These are phyloP conservation scores for Heliothis virescens DNA, from an alignment of 1,140 invertebrate species.

Conservation along the genomic window DNA sequence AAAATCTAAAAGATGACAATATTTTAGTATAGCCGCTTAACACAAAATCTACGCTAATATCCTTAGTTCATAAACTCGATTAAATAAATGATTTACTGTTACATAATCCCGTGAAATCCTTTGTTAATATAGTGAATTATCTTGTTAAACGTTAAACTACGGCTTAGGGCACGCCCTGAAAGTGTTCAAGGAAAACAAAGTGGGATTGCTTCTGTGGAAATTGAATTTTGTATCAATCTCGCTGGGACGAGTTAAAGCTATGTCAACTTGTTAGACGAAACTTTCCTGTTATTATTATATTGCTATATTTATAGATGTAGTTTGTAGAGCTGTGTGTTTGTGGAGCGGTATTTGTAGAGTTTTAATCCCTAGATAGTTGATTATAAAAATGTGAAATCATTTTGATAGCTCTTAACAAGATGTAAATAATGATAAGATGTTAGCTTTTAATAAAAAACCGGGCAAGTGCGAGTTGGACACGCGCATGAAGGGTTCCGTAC, in stretches of 20 bases:
- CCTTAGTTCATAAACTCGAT: too few species aligned
- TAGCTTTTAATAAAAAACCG: too few species aligned
- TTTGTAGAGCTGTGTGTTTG: neutral
- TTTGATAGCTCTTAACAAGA: too few species aligned
- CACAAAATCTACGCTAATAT: too few species aligned
- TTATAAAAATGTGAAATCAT: too few species aligned
- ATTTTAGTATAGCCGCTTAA: too few species aligned
- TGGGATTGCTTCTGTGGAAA: slow-evolving; percentile 31
- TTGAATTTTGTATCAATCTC: slow-evolving; percentile 43
- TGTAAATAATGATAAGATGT: too few species aligned
- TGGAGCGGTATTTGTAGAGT: neutral
- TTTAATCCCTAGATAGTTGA: too few species aligned
- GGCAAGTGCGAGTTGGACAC: too few species aligned
- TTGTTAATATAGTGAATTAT: slow-evolving; percentile 10
- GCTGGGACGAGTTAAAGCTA: slow-evolving; percentile 20
- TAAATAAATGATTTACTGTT: too few species aligned
- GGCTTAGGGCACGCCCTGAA: neutral
- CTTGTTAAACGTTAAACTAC: slow-evolving; percentile 16
- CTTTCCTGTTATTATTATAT: slow-evolving; percentile 23
- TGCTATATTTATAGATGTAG: neutral
- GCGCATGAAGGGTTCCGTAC: too few species aligned
- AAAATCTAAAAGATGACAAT: too few species aligned
- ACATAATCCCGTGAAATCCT: neutral
- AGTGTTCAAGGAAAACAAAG: slow-evolving; percentile 37
- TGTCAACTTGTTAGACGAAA: slow-evolving; percentile 40